Conservation (phyloP, 92 coral and sea anemone genomes). For the Nematostella vectensis region DNA sequence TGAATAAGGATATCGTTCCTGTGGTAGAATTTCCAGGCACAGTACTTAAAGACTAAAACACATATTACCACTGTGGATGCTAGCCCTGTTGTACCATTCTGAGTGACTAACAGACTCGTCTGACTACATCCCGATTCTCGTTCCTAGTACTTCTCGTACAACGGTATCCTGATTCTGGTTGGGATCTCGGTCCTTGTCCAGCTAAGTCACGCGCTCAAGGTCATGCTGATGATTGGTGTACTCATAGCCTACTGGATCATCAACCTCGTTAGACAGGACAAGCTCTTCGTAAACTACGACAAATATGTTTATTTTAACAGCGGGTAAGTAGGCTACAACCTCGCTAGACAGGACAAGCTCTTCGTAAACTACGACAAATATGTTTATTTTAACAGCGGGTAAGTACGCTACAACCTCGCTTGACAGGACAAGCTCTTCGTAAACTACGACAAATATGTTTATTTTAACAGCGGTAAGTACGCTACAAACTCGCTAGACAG, state of each 20-base stretch:
- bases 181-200: slow-evolving; percentile 92
- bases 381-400: slow-evolving; percentile 26
- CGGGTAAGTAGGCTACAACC: slow-evolving; percentile 32
- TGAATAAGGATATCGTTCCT: no score
- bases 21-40: no score
- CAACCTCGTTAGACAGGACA: slow-evolving; percentile 30
- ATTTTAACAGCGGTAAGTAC: background rate
- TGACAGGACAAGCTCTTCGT: slow-evolving; percentile 37
- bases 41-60: no score
- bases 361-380: slow-evolving; percentile 55
- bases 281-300: slow-evolving; percentile 62
- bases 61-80: no score
- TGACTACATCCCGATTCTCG: no score
- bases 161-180: slow-evolving; percentile 75
- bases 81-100: no score
- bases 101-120: no score
- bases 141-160: slow-evolving; percentile 82
- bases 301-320: slow-evolving; percentile 18
- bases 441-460: slow-evolving; percentile 52
- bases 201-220: slow-evolving; percentile 79
- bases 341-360: slow-evolving; percentile 25
- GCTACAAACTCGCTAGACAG: no score
- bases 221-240: slow-evolving; percentile 49
- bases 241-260: slow-evolving; percentile 65
- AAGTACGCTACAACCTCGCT: slow-evolving; percentile 26